phyloP scores from a whole-genome alignment of 1,140 invertebrate genomes.

The Harlomillsia oculata region DNA sequence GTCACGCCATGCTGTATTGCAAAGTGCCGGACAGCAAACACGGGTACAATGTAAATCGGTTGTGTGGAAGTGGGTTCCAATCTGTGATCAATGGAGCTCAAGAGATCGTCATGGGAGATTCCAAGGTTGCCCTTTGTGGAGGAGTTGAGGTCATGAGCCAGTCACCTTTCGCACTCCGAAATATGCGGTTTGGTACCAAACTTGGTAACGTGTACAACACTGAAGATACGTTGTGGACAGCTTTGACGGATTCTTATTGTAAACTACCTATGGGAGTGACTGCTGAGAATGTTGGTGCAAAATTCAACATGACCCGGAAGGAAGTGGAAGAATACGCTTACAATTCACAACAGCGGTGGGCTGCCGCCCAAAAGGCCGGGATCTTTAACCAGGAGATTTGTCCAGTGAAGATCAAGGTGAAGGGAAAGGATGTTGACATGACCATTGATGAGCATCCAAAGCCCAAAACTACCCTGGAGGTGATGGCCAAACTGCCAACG shows the following conservation, averaged over 20 bases:
- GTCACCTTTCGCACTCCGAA: conserved; percentile 77
- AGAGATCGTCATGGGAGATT: conserved; percentile 79
- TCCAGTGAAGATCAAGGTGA: conserved; percentile 73
- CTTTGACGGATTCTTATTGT: conserved; percentile 67
- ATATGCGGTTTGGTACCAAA: conserved; percentile 80
- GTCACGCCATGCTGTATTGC: conserved; percentile 72
- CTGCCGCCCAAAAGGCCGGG: conserved; percentile 65
- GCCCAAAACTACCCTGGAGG: conserved; percentile 74
- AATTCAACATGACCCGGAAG: conserved; percentile 74
- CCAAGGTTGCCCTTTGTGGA: conserved; percentile 79
- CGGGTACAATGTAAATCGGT: conserved; percentile 71
- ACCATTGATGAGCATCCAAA: conserved; percentile 90
- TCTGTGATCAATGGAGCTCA: conserved; percentile 81
- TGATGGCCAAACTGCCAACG: conserved; percentile 68
- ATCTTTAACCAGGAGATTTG: conserved; percentile 83
- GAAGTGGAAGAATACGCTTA: conserved; percentile 84
- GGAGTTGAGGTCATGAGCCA: conserved; percentile 63
- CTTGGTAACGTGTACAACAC: conserved; percentile 62
- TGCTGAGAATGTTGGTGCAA: conserved; percentile 89
- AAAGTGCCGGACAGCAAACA: conserved; percentile 75
- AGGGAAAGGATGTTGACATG: conserved; percentile 67
- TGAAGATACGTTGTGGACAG: conserved; percentile 85
- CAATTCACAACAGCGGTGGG: conserved; percentile 71
- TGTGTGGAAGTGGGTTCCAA: conserved; percentile 95
- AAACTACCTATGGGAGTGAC: conserved; percentile 93